These are phyloP conservation scores for Phytoseiulus persimilis DNA, from an alignment of 2,888 invertebrate species.

Conservation along the genomic window DNA sequence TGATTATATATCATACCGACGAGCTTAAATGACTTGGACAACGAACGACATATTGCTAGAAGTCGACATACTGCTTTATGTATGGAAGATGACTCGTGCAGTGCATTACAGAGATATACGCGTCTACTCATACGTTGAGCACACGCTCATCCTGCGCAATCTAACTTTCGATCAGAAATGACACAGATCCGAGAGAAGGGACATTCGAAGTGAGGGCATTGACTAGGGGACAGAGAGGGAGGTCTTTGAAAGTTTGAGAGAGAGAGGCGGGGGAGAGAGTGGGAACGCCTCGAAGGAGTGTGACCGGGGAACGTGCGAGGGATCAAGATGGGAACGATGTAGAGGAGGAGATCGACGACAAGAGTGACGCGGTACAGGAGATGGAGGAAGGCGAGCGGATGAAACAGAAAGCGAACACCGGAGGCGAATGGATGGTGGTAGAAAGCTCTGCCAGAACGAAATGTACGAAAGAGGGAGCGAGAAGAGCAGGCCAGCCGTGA, in stretches of 20 bases:
- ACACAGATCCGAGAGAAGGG: not conserved
- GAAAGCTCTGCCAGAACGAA: not conserved
- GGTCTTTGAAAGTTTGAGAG: not conserved
- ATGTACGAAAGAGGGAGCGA: not conserved
- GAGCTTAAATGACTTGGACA: not conserved
- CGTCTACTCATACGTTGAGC: not conserved
- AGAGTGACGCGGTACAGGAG: not conserved
- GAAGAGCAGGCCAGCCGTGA: not conserved
- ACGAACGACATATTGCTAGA: not conserved
- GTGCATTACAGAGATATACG: not conserved
- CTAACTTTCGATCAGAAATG: not conserved
- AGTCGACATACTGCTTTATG: not conserved
- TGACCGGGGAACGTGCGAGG: too few species aligned
- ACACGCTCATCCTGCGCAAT: not conserved
- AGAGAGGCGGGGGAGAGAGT: not conserved
- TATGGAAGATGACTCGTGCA: too few species aligned
- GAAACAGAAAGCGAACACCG: not conserved
- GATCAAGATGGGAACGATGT: not conserved
- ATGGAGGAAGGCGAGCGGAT: not conserved
- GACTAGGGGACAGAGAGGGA: not conserved
- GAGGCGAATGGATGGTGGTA: not conserved
- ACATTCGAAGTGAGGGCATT: not conserved
- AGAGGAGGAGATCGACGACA: not conserved
- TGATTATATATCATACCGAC: not conserved
- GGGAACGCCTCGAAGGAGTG: too few species aligned